A percentile compares a stretch with the other conserved stretches of the same genome.
These are phyloP conservation scores for Tragelaphus oryx DNA, from an alignment of 2,797 vertebrate genomes.

Conservation along the genomic window DNA sequence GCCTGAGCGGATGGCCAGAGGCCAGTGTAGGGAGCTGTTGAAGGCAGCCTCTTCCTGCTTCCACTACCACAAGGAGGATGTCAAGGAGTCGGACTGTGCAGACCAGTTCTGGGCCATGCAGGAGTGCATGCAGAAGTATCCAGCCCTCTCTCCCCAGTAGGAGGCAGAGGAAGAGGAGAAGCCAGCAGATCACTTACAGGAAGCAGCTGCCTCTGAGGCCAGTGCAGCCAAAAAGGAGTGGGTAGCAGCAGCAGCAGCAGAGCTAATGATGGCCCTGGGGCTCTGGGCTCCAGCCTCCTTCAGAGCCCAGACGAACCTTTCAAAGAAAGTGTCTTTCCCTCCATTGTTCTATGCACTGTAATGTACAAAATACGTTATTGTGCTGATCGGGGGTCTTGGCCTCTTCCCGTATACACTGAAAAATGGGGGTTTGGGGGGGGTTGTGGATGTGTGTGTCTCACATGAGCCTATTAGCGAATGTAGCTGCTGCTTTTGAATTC, in stretches of 20 bases:
- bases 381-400: conserved; percentile 53
- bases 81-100: conserved; percentile 95
- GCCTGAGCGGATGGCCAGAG: conserved; percentile 96
- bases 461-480: background rate
- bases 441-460: background rate
- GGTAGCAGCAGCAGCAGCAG: too few species aligned
- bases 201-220: conserved; percentile 43
- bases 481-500: background rate
- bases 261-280: too few species aligned
- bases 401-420: conserved; percentile 50
- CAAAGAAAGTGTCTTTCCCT: conserved; percentile 60
- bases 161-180: conserved; percentile 70
- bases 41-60: conserved; percentile 98
- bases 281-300: too few species aligned
- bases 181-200: conserved; percentile 54
- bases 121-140: too few species aligned
- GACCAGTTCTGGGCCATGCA: conserved; percentile 48
- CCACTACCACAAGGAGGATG: conserved; percentile 93
- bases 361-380: conserved; percentile 78
- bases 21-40: conserved; percentile 95
- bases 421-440: background rate
- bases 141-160: too few species aligned
- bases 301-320: conserved; percentile 65
- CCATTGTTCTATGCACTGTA: conserved; percentile 70
- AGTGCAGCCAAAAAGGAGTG: conserved; percentile 63